Evolutionary conservation across 2,113 vertebrate species (phyloP).

Genomic region (Ellobius talpinus): DNA sequence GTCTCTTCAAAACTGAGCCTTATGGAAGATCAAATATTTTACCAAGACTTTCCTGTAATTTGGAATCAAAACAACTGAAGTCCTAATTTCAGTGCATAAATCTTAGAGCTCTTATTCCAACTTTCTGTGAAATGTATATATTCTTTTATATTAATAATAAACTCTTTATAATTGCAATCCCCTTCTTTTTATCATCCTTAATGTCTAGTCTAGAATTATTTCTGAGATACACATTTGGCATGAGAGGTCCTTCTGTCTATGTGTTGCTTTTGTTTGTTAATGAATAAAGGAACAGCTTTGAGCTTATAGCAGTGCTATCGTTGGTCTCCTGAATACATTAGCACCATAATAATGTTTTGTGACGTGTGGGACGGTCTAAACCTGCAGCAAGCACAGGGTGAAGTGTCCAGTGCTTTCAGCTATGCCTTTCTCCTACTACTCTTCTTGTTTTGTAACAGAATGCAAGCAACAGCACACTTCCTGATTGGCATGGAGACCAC

Average conservation of each 20-base stretch:
- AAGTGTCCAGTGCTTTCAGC: not conserved
- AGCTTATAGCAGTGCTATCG: no score
- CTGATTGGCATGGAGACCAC: conserved; percentile 48
- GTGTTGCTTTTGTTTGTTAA: no score
- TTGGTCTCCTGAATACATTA: not conserved
- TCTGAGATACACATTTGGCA: not conserved
- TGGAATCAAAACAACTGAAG: not conserved
- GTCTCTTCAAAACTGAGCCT: conserved; percentile 41
- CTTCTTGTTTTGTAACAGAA: conserved; percentile 31
- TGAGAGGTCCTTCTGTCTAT: no score
- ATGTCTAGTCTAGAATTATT: not conserved
- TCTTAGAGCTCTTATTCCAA: not conserved
- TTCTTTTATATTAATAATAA: not conserved
- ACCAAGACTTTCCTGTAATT: not conserved
- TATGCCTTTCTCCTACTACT: not conserved
- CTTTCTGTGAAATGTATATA: not conserved
- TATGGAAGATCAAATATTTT: not conserved
- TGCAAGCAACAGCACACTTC: conserved; percentile 46
- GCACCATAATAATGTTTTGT: not conserved
- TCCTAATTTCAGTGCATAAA: not conserved
- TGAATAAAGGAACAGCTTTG: no score
- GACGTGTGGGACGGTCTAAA: not conserved
- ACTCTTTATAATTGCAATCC: not conserved
- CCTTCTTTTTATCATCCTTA: not conserved
- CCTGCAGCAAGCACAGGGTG: not conserved